phyloP scores from a whole-genome alignment of 2,113 vertebrate genomes.

The Scomber scombrus region DNA sequence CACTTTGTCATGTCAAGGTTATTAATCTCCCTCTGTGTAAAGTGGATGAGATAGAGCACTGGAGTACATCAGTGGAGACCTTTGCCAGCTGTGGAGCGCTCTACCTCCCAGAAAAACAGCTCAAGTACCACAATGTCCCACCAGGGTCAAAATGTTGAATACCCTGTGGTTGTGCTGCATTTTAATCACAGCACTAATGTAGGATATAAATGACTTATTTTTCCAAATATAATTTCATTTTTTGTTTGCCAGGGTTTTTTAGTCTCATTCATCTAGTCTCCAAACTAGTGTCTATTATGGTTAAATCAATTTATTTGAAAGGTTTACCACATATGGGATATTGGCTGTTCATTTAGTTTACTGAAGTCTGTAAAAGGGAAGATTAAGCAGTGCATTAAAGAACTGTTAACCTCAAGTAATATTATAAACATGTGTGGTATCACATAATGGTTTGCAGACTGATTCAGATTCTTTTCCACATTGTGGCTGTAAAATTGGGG shows the following conservation, averaged over 20 bases:
- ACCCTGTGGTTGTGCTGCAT: neutral
- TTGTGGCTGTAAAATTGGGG: neutral
- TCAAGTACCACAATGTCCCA: neutral
- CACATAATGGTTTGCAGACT: neutral
- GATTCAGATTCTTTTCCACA: neutral
- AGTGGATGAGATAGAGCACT: conserved; percentile 62
- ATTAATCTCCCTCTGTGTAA: conserved; percentile 67
- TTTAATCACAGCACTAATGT: neutral
- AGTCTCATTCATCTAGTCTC: neutral
- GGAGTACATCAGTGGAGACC: conserved; percentile 56
- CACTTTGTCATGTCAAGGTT: conserved; percentile 76
- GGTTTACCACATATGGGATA: neutral
- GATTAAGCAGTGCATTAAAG: neutral
- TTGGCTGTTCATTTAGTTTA: neutral
- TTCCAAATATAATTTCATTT: no score
- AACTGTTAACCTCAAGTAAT: neutral
- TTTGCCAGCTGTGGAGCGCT: conserved; percentile 37
- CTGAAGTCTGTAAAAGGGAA: neutral
- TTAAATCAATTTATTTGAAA: neutral
- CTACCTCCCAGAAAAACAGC: conserved; percentile 24
- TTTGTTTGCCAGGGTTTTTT: no score
- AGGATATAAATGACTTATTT: neutral
- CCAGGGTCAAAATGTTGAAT: conserved; percentile 32
- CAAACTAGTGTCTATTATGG: neutral
- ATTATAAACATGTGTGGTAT: neutral